These are phyloP conservation scores for Cassiopea xamachana DNA, from an alignment of 30 jellyfish, hydroid and myxozoan species.

Conservation along the genomic window DNA sequence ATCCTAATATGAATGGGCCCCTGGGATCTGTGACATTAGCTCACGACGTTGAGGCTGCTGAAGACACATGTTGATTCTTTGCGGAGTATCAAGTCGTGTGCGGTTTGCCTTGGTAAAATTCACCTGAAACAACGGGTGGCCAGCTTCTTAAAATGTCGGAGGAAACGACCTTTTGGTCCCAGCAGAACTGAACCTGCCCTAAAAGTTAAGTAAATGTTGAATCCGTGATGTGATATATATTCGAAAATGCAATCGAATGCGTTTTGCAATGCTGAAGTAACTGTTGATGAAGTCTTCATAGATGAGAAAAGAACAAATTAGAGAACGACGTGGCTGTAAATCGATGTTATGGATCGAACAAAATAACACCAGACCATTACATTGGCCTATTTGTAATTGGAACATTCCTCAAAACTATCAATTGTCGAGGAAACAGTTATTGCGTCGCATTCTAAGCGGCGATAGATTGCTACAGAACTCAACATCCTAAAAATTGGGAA, in stretches of 20 bases:
- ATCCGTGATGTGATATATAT: background rate
- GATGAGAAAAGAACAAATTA: too few species aligned
- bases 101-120: background rate
- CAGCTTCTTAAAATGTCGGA: slow-evolving; percentile 53
- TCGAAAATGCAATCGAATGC: background rate
- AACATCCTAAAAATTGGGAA: background rate
- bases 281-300: too few species aligned
- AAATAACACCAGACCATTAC: background rate
- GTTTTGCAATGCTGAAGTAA: background rate
- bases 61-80: background rate
- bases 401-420: background rate
- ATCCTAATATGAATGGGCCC: too few species aligned
- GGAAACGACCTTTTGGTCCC: slow-evolving; percentile 77
- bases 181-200: slow-evolving; percentile 42
- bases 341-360: background rate
- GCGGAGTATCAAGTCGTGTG: background rate
- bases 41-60: too few species aligned
- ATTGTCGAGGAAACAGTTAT: background rate
- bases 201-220: background rate
- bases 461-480: background rate
- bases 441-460: background rate
- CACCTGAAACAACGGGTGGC: slow-evolving; percentile 44
- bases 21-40: too few species aligned
- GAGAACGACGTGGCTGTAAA: too few species aligned
- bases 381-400: background rate